Base-by-base conservation (phyloP, 2,888 invertebrate species). In the Tachystola acroxantha region DNA sequence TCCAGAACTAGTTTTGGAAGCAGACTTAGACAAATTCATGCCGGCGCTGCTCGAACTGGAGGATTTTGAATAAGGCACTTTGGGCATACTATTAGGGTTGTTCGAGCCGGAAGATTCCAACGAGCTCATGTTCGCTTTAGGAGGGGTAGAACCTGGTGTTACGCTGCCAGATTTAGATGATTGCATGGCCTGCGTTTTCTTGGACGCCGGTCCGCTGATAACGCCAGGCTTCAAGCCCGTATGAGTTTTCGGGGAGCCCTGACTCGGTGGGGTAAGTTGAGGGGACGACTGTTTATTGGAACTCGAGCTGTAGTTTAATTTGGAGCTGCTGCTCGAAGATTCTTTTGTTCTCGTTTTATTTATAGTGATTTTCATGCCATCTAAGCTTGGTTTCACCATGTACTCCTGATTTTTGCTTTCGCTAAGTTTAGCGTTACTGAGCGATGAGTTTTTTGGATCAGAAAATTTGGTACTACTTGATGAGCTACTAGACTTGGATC, bases 351-450 rank as follows among this genome's bases (percentile, higher is more conserved):
- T 89, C 0, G 96, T 95, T 81, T 96, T 96, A 61, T 96, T 96
- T 14, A 96, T 96, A 2, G 96, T 97, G 36, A 97, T 90, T 72
- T 96, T 97, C 84, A 97, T 94, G 2, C 96, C 96, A 53, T 96
- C 96, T 10, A 92, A 92, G 63, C 95, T 95, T 10, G 94, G 93
- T 63, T 96, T 96, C 0, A 96, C 94, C 92, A 95, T 95, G 58
- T 96, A 96, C 59, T 95, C 95, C 16, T 93, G 92, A 63, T 93
- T 93, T 76, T 93, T 93, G 40, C 78, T 88, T 46, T 86, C 79
- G 42, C 57, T 72, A 16, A 72, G 42, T 61, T 81, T 77, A 47
- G 74, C 62, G 45, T 75, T 78, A 48, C 76, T 71, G 38, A 76
- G 80, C 47, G 65, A 66, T 33, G 64, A 63, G 53, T 72, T 71